phyloP scores from a whole-genome alignment of 2,113 vertebrate genomes.

The Turdus rufiventris region DNA sequence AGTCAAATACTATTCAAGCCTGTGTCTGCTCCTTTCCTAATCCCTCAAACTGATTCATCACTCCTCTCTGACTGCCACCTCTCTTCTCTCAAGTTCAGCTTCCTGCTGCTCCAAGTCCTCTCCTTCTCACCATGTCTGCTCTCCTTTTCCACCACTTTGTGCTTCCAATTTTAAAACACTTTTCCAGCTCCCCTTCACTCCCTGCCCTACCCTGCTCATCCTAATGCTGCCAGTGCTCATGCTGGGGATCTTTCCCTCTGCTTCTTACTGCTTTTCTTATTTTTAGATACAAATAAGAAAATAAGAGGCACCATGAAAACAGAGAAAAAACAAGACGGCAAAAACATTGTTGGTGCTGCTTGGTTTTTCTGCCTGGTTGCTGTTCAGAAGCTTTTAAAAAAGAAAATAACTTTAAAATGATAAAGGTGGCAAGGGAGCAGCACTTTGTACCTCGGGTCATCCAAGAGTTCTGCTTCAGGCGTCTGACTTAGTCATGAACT shows the following conservation, averaged over 20 bases:
- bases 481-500: not conserved
- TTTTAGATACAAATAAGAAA: not conserved
- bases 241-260: not conserved
- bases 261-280: not conserved
- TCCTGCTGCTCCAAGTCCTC: not conserved
- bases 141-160: not conserved
- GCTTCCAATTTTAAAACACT: not conserved
- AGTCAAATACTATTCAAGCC: not conserved
- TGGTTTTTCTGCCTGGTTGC: not conserved
- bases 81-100: not conserved
- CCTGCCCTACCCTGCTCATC: not conserved
- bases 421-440: not conserved
- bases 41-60: not conserved
- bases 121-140: not conserved
- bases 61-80: not conserved
- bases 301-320: fast-evolving
- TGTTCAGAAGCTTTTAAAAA: not conserved
- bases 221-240: not conserved
- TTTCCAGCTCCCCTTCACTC: not conserved
- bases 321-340: fast-evolving
- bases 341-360: not conserved
- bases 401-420: not conserved
- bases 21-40: not conserved
- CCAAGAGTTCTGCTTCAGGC: not conserved
- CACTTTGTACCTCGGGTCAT: not conserved